phyloP scores from a whole-genome alignment of 2,888 invertebrate species.

The Lutraria lutraria region DNA sequence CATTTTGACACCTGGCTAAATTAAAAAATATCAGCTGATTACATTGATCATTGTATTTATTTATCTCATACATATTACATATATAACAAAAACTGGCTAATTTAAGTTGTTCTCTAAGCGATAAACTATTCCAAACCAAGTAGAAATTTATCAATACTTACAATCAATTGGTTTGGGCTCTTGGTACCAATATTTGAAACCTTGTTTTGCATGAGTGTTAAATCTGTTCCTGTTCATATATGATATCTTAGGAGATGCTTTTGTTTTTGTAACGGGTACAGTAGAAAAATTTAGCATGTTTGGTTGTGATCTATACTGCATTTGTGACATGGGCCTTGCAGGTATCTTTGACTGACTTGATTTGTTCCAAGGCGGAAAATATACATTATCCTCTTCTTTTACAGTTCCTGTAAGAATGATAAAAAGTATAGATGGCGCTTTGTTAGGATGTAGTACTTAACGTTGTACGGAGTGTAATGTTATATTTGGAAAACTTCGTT shows the following conservation, averaged over 20 bases:
- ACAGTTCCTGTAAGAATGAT: conserved; percentile 69
- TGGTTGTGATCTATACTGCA: not conserved
- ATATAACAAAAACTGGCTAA: too few species aligned
- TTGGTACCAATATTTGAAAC: conserved; percentile 80
- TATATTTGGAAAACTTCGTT: too few species aligned
- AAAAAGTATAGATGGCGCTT: not conserved
- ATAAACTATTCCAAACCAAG: not conserved
- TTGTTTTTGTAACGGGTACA: not conserved
- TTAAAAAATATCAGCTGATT: too few species aligned
- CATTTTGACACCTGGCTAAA: too few species aligned
- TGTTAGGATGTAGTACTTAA: too few species aligned
- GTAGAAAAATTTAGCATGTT: not conserved
- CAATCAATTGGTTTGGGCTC: conserved; percentile 81
- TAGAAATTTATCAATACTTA: conserved; percentile 69
- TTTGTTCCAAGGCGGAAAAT: conserved; percentile 72
- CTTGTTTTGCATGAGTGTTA: conserved; percentile 75
- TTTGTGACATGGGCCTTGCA: not conserved
- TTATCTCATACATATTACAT: too few species aligned
- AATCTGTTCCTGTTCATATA: conserved; percentile 61
- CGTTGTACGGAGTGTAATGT: too few species aligned
- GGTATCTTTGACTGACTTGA: not conserved
- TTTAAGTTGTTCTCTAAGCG: too few species aligned
- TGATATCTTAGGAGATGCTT: not conserved
- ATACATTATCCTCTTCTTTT: conserved; percentile 78
- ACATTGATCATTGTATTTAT: too few species aligned